Percentiles rank a stretch among this genome's conserved stretches.
Conservation (phyloP, 2,113 vertebrate genomes). For the Pelmatolapia mariae region DNA sequence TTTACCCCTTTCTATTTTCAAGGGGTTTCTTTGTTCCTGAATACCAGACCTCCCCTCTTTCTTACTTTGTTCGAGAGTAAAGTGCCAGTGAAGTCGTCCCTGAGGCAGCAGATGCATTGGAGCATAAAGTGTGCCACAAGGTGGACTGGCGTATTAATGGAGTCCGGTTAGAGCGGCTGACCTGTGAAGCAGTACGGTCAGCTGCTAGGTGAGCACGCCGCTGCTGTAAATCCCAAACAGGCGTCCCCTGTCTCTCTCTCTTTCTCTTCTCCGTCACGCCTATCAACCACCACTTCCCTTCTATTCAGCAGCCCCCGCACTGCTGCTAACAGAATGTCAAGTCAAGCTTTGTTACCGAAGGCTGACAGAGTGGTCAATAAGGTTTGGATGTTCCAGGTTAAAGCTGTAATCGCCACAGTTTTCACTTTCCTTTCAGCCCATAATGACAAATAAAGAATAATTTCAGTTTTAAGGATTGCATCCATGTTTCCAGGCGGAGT, state of each 20-base stretch:
- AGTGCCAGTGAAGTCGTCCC: constrained; percentile 59
- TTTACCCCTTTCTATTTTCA: constrained; percentile 8
- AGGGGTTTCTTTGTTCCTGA: constrained; percentile 25
- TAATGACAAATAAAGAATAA: constrained; percentile 53
- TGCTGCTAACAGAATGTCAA: constrained; percentile 62
- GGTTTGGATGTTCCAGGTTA: constrained; percentile 47
- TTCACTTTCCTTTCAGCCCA: constrained; percentile 31
- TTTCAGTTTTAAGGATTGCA: constrained; percentile 37
- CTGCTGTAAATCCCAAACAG: constrained; percentile 62
- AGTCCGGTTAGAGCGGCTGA: constrained; percentile 59
- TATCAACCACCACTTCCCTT: constrained; percentile 49
- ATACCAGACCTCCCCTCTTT: constrained; percentile 4
- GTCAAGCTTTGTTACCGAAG: constrained; percentile 46
- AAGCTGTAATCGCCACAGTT: constrained; percentile 43
- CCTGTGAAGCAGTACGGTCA: constrained; percentile 64
- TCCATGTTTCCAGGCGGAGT: constrained; percentile 13
- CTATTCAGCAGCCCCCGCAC: not conserved
- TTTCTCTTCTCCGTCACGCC: constrained; percentile 44
- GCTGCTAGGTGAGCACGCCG: constrained; percentile 49
- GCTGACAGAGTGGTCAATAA: constrained; percentile 63
- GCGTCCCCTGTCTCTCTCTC: constrained; percentile 31
- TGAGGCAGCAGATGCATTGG: constrained; percentile 36
- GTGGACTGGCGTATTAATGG: constrained; percentile 63
- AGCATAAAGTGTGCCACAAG: constrained; percentile 63
- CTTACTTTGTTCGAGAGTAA: constrained; percentile 31